Base-by-base conservation (phyloP, 2,888 invertebrate genomes). In the Leucophenga montana region DNA sequence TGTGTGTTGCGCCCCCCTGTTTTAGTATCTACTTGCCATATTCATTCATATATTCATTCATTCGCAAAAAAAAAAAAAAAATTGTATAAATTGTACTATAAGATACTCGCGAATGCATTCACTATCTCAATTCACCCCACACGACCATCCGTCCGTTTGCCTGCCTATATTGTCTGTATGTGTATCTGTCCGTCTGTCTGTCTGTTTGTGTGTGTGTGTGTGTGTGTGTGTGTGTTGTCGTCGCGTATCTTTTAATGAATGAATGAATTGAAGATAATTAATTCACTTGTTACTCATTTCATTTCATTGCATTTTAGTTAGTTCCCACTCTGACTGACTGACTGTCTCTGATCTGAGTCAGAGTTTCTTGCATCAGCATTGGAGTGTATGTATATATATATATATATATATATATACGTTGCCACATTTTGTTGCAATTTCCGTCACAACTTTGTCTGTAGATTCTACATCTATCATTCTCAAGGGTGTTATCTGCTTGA, bases 241-340 rank as follows among this genome's bases (percentile, higher is more conserved):
- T 27, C 65, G 11, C 31, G 18, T 53, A 76, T 83, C 76, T 71
- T 76, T 75, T 79, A 27, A 27, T 82, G 82, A 82, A 83, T 82
- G 82, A 82, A 82, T 84, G 85, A 82, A 84, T 79, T 84, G 76
- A 79, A 83, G 82, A 82, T 84, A 82, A 82, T 82, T 84, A 82
- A 84, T 79, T 84, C 79, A 73, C 14, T 64, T 64, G 62, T 13
- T 64, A 22, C 14, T 18, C 46, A 13, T 65, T 48, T 18, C 14
- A 20, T 4, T 48, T n/a, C 54, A n/a, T 16, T 13, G 39, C 16
- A n/a, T 50, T 50, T 18, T 18, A 56, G 56, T 56, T 56, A 20
- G 31, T 57, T 64, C 48, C 20, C 22, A 44, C 5, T 62, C 20
- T n/a, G n/a, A 31, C 20, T 39, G 22, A 8, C 78, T 67, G 73